phyloP scores from a whole-genome alignment of 1,140 invertebrate genomes.

The Zaprionus ornatus region DNA sequence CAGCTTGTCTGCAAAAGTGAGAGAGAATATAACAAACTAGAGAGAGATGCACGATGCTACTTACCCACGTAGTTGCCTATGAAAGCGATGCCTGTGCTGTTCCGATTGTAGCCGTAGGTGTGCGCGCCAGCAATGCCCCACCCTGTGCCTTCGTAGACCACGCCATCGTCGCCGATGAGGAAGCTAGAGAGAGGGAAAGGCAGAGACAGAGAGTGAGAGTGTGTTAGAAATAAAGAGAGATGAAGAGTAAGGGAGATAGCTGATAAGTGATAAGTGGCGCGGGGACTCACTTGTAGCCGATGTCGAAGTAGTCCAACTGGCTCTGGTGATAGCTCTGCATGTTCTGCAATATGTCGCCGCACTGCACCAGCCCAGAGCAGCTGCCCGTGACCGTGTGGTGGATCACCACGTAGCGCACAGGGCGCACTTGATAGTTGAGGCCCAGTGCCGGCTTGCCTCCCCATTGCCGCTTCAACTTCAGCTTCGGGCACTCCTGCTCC shows the following conservation, averaged over 20 bases:
- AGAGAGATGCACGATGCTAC: conserved; percentile 6
- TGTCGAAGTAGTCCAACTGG: conserved; percentile 65
- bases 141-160: conserved; percentile 90
- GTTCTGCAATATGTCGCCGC: conserved; percentile 65
- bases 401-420: conserved; percentile 87
- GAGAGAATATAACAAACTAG: not conserved
- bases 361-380: conserved; percentile 85
- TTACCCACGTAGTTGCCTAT: conserved; percentile 88
- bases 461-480: conserved; percentile 78
- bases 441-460: conserved; percentile 83
- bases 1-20: conserved; percentile 84
- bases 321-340: conserved; percentile 76
- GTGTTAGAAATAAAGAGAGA: too few relatives aligned
- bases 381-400: conserved; percentile 88
- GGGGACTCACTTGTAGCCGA: conserved; percentile 73
- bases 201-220: too few relatives aligned
- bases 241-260: not conserved
- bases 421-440: conserved; percentile 85
- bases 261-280: not conserved
- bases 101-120: conserved; percentile 87
- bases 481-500: conserved; percentile 56
- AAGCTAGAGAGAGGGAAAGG: conserved; percentile 85
- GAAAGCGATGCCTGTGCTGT: conserved; percentile 88
- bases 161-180: conserved; percentile 90
- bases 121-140: conserved; percentile 90